Conservation (phyloP, 2,888 invertebrate species). For the Heliconius sara region DNA sequence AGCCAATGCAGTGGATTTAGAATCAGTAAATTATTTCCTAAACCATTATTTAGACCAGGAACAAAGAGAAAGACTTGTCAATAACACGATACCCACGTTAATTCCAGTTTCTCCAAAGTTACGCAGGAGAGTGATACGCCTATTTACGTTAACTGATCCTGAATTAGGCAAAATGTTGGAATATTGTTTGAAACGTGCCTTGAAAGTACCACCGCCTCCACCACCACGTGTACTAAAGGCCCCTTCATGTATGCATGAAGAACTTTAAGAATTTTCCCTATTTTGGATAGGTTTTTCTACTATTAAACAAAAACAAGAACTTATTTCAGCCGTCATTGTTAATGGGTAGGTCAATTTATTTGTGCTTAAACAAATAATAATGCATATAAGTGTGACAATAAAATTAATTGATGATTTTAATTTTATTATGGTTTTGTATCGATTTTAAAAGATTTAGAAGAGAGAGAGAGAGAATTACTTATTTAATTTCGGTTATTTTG, state of each 20-base stretch:
- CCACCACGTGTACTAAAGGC: slow-evolving; percentile 48
- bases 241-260: not conserved
- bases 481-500: too few relatives aligned
- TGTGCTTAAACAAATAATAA: too few relatives aligned
- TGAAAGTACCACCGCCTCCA: slow-evolving; percentile 30
- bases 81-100: slow-evolving; percentile 47
- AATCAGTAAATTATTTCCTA: slow-evolving; percentile 90
- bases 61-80: slow-evolving; percentile 52
- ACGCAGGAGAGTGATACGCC: slow-evolving; percentile 89
- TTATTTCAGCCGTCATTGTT: too few relatives aligned
- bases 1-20: slow-evolving; percentile 59
- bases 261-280: not conserved
- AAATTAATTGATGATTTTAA: too few relatives aligned
- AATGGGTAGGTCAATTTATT: too few relatives aligned
- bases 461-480: too few relatives aligned
- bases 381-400: too few relatives aligned
- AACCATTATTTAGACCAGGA: slow-evolving; percentile 60
- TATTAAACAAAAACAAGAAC: too few relatives aligned
- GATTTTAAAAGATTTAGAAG: too few relatives aligned
- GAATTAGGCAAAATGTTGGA: slow-evolving; percentile 85
- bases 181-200: slow-evolving; percentile 33
- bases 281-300: too few relatives aligned
- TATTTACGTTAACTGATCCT: slow-evolving; percentile 89
- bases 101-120: slow-evolving; percentile 76
- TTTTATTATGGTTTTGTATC: too few relatives aligned